Evolutionary conservation across 2,113 vertebrate genomes (phyloP), one percentile per base, ranked within the genome.

Genomic region (Cardinalis cardinalis): DNA sequence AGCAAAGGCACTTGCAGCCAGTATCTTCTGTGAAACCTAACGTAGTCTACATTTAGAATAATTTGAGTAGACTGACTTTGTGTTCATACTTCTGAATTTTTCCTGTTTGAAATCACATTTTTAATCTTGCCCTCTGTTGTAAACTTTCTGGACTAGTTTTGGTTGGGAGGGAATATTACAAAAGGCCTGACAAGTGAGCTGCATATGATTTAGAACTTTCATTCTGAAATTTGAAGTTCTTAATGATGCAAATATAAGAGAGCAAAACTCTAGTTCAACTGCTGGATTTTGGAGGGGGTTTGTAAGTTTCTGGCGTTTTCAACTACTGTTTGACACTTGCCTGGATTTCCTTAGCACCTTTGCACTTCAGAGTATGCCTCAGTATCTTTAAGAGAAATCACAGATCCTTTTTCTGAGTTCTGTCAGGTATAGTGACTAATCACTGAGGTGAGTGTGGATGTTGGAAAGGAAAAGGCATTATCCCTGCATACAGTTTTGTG

Each of bases 1-100:
- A 80, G 6, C 0, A 0, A 55, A 82, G 32, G 28, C 14, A 5
- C 20, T 5, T 44, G 18, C 81, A 58, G 19, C 52, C 7, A 63
- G 2, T 6, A 40, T 14, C 19, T 68, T 49, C 32, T 43, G 36
- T 24, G 20, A 76, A 49, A 69, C 18, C 5, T 53, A 5, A 36
- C 4, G 2, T 48, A 41, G 20, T 15, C 14, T 48, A 24, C 5
- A 13, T 36, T 12, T 29, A 41, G 25, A 60, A 34, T n/a, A 44
- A 43, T 25, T 52, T 75, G 19, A 9, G 7, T 68, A 31, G 28
- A 40, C 14, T 2, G 40, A 16, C 40, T 41, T 44, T 36, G 20
- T 72, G 26, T 38, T 68, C n/a, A 18, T 68, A 31, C 52, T 79
- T 71, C 40, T 58, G 48, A 69, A 24, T 34, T 70, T 28, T 68